Conservation (phyloP, 2,888 invertebrate species). For the Agrochola lychnidis region DNA sequence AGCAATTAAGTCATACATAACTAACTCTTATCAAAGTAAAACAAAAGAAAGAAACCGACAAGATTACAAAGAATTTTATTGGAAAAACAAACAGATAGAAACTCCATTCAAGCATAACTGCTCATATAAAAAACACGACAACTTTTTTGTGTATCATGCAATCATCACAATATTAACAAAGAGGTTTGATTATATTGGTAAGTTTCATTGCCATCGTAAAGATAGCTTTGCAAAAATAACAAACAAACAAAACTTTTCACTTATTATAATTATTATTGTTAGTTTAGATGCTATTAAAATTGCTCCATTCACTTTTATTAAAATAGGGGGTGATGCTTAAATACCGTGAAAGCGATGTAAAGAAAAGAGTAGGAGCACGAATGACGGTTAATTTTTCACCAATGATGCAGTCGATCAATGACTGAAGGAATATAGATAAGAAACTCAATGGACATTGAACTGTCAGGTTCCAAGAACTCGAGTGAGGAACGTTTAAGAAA, state of each 20-base stretch:
- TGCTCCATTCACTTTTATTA: background rate
- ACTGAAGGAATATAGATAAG: background rate
- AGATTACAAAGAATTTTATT: conserved; percentile 17
- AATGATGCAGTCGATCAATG: background rate
- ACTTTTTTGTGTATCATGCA: conserved; percentile 22
- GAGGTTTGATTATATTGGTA: background rate
- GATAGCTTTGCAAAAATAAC: conserved; percentile 13
- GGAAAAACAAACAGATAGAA: conserved; percentile 32
- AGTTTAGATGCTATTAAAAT: background rate
- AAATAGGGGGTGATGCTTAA: background rate
- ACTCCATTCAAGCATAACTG: conserved; percentile 39
- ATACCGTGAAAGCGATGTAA: background rate
- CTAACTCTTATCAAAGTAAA: conserved; percentile 18
- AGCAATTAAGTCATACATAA: conserved; percentile 5
- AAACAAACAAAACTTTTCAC: conserved; percentile 7
- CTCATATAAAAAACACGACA: conserved; percentile 30
- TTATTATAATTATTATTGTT: background rate
- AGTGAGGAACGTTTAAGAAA: background rate
- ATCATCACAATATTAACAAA: conserved; percentile 47
- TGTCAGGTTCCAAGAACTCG: background rate
- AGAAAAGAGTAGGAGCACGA: background rate
- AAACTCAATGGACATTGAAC: background rate
- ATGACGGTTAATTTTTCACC: background rate
- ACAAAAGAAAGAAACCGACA: conserved; percentile 12
- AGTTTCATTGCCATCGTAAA: conserved; percentile 26